Percentiles rank a stretch among this genome's conserved stretches.
phyloP scores from a whole-genome alignment of 64 coral and sea anemone species.

The Pocillopora verrucosa region DNA sequence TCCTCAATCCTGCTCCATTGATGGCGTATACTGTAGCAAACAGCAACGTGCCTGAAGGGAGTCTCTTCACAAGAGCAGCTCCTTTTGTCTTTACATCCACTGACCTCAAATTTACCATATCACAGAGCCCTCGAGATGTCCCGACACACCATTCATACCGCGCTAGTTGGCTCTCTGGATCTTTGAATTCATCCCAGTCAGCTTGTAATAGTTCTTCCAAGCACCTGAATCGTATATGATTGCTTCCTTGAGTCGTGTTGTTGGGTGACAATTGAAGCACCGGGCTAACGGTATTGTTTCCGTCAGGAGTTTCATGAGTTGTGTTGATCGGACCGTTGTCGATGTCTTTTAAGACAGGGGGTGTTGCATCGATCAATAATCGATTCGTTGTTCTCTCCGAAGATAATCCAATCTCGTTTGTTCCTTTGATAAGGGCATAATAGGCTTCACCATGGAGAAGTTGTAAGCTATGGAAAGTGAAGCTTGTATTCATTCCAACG shows the following conservation, averaged over 20 bases:
- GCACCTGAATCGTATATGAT: slow-evolving; percentile 63
- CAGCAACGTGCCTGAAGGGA: slow-evolving; percentile 62
- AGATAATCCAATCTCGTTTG: slow-evolving; percentile 54
- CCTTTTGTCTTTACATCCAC: slow-evolving; percentile 29
- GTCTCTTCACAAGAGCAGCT: slow-evolving; percentile 48
- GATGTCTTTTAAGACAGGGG: slow-evolving; percentile 42
- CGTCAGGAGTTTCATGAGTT: not conserved
- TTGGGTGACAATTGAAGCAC: not conserved
- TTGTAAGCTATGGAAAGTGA: slow-evolving; percentile 45
- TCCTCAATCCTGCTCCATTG: slow-evolving; percentile 59
- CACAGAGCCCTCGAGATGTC: slow-evolving; percentile 57
- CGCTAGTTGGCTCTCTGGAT: slow-evolving; percentile 64
- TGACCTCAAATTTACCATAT: slow-evolving; percentile 32
- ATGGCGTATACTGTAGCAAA: slow-evolving; percentile 59
- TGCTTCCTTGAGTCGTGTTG: not conserved
- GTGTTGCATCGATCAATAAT: slow-evolving; percentile 60
- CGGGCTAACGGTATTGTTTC: slow-evolving; percentile 7
- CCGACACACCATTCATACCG: slow-evolving; percentile 83
- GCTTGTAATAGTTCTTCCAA: slow-evolving; percentile 75
- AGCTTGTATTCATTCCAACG: slow-evolving; percentile 46
- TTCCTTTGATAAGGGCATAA: slow-evolving; percentile 53
- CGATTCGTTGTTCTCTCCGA: slow-evolving; percentile 46
- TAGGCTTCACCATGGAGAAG: slow-evolving; percentile 61
- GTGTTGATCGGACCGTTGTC: not conserved
- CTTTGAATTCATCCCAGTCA: slow-evolving; percentile 86